Conservation (phyloP, 2,888 invertebrate genomes). For the Malachius bipustulatus region DNA sequence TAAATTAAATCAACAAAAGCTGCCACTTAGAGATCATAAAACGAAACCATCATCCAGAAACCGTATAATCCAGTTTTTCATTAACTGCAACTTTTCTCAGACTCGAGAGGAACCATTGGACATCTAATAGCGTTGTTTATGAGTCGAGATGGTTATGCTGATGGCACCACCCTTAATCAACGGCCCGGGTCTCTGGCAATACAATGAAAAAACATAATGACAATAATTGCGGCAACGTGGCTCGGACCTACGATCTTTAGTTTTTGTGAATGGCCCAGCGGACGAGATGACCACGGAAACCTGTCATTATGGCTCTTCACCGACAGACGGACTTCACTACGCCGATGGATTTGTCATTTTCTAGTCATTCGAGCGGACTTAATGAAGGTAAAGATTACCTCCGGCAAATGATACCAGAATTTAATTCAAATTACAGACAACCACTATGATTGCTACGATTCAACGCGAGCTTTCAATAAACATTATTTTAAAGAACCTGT, state of each 20-base stretch:
- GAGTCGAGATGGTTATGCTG: no score
- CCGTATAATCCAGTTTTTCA: no score
- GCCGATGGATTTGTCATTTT: constrained; percentile 26
- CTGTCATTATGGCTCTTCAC: constrained; percentile 29
- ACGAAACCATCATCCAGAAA: no score
- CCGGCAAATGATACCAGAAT: constrained; percentile 13
- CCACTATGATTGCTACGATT: constrained; percentile 5
- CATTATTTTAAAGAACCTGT: constrained; percentile 6
- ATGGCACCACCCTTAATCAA: no score
- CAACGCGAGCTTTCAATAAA: constrained; percentile 14
- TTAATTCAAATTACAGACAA: constrained; percentile 13
- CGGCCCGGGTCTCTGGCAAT: no score
- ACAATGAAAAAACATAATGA: constrained; percentile 26
- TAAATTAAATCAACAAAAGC: no score
- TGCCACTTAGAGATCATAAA: no score
- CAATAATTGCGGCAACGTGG: constrained; percentile 25
- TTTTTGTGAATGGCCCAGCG: constrained; percentile 26
- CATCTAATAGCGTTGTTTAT: no score
- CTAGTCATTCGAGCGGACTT: constrained; percentile 18
- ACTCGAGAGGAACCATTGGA: no score
- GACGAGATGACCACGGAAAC: constrained; percentile 24
- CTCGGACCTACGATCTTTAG: constrained; percentile 8
- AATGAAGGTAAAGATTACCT: constrained; percentile 9
- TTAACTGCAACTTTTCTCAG: no score
- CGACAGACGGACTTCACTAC: constrained; percentile 21